These are phyloP conservation scores for Eupsilia transversa DNA, from an alignment of 2,888 invertebrate genomes.

Conservation along the genomic window DNA sequence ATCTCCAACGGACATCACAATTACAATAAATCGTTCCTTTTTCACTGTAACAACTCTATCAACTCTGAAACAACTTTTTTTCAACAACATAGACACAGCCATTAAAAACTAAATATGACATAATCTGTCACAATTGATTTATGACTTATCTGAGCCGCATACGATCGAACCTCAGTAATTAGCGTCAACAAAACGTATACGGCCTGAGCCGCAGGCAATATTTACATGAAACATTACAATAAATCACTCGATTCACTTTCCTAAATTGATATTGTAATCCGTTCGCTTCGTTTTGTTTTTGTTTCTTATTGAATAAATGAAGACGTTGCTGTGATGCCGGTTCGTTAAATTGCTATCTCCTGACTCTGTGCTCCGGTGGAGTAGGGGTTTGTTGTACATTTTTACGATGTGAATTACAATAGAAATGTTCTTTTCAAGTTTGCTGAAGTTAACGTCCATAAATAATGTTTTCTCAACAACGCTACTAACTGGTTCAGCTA, in stretches of 20 bases:
- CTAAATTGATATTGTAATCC: conserved; percentile 91
- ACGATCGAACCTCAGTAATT: conserved; percentile 71
- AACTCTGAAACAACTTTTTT: conserved; percentile 46
- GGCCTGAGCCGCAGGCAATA: conserved; percentile 74
- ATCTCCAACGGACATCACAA: conserved; percentile 28
- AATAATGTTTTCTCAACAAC: background rate
- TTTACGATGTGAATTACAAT: conserved; percentile 30
- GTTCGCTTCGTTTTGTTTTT: conserved; percentile 83
- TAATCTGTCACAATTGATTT: conserved; percentile 65
- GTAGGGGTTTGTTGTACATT: conserved; percentile 34
- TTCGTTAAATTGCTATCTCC: conserved; percentile 90
- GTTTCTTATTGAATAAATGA: conserved; percentile 88
- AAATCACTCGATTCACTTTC: conserved; percentile 89
- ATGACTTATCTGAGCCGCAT: conserved; percentile 54
- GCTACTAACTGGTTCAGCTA: background rate
- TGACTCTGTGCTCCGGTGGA: conserved; percentile 73
- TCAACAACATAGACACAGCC: conserved; percentile 35
- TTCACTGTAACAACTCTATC: conserved; percentile 47
- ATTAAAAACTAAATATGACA: conserved; percentile 67
- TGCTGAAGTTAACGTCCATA: background rate
- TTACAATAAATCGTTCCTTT: conserved; percentile 48
- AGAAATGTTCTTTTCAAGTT: background rate
- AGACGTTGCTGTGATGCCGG: conserved; percentile 87
- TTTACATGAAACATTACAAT: conserved; percentile 86
- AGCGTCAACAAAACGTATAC: conserved; percentile 72